Base-by-base conservation (phyloP, 1,140 invertebrate species). In the Pseudachorutes palmiensis region DNA sequence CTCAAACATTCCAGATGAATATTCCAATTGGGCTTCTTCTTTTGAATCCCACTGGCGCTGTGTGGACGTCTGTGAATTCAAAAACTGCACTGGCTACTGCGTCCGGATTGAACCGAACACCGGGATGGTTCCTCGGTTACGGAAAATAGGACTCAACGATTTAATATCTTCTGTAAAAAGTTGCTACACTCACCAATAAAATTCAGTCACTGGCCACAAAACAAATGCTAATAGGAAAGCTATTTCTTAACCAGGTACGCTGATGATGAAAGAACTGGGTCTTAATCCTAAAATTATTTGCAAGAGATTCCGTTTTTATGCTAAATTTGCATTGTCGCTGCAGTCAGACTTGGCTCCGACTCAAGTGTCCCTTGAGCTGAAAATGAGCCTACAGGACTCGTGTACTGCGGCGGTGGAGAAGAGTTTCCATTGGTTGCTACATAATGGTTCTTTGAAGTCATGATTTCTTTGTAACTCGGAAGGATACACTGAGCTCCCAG, bases 1-100 rank as follows among this genome's bases (percentile, higher is more conserved):
- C 30, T 45, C 30, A 1, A 67, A 70, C 32, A 14, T 70, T n/a
- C 69, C 65, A 9, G 28, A 29, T 5, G 41, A 24, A 26, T 51
- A 45, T 29, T 19, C 45, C 30, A 67, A 67, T 41, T 67, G 69
- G 69, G 69, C 69, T 28, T 67, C 65, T 3, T 70, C 69, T 2
- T 49, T 70, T 2, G 66, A 64, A 26, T 33, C 62, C 19, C 66
- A 70, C 24, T n/a, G 58, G 9, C 33, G 65, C 2, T 70, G 69
- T 48, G 57, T 70, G 1, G 48, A 33, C 19, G 36, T 70, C 32
- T 70, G 69, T 36, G 66, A 67, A n/a, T 41, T 49, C 5, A 29
- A 64, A 22, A 51, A 70, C 48, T 70, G 69, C 31, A 19, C n/a
- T 30, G 69, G 69, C 12, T 19, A 65, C 14, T 70, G 69, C 63